A percentile compares a stretch with the other conserved stretches of the same genome.
Evolutionary conservation across 2,113 vertebrate species (phyloP).

Genomic region (Camelus dromedarius): DNA sequence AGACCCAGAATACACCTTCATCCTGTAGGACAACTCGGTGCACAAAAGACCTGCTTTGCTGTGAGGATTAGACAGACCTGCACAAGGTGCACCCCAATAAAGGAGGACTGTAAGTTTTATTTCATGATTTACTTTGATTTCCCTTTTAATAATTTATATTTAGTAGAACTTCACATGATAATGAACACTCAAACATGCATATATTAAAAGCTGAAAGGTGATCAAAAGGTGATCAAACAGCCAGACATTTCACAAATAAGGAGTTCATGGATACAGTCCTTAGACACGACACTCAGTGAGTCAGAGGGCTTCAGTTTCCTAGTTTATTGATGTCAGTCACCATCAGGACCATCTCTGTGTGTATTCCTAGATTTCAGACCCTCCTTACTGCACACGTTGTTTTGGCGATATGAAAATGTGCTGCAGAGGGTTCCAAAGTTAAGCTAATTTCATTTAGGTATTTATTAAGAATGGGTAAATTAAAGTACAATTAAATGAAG

Average conservation of each 20-base stretch:
- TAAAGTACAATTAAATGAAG: neutral
- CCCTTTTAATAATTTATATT: neutral
- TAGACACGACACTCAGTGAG: neutral
- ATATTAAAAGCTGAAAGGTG: neutral
- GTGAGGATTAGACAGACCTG: neutral
- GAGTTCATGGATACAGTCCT: neutral
- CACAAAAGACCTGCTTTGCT: neutral
- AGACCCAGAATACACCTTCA: no score
- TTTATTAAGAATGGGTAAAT: neutral
- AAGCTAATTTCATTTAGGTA: neutral
- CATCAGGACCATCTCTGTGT: neutral
- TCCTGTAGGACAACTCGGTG: rapidly evolving
- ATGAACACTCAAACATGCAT: neutral
- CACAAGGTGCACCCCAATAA: neutral
- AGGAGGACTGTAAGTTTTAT: neutral
- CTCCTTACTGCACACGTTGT: no score
- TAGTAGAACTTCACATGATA: neutral
- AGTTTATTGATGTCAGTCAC: neutral
- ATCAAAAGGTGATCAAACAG: neutral
- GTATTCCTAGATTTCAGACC: neutral
- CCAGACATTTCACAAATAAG: neutral
- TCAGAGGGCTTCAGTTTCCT: neutral
- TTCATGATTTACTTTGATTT: neutral
- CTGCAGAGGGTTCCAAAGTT: neutral
- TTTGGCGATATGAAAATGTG: neutral